Evolutionary conservation across 2,888 invertebrate species (phyloP).

Genomic region (Diarsia rubi): DNA sequence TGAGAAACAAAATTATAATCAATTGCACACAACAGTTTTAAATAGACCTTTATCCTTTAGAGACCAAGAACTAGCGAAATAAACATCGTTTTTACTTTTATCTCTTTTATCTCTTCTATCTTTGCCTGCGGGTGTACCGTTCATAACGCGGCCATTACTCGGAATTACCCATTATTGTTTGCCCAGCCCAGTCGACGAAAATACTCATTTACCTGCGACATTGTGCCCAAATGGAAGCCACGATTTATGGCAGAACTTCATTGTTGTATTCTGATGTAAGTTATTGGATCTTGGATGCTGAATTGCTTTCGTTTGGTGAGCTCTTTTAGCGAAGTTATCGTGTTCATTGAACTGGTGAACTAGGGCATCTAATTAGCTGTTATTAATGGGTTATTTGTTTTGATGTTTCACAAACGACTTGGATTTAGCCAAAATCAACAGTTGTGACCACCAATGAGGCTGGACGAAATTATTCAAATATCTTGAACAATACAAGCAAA

Average conservation of each 20-base stretch:
- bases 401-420: neutral
- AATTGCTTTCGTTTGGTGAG: neutral
- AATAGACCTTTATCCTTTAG: neutral
- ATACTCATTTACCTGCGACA: conserved; percentile 81
- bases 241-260: conserved; percentile 58
- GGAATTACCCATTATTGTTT: conserved; percentile 85
- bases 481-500: neutral
- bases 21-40: neutral
- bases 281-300: conserved; percentile 23
- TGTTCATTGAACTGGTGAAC: neutral
- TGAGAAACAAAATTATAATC: neutral
- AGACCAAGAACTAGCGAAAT: neutral
- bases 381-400: neutral
- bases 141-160: conserved; percentile 78
- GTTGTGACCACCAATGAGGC: neutral
- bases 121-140: conserved; percentile 64
- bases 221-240: conserved; percentile 63
- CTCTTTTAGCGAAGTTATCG: neutral
- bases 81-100: neutral
- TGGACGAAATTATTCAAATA: neutral
- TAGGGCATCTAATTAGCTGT: neutral
- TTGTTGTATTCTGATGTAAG: conserved; percentile 35
- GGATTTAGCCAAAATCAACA: neutral
- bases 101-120: no score
- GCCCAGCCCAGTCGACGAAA: conserved; percentile 83